Conservation (phyloP, 2,797 vertebrate species). For the Hippoglossus hippoglossus region DNA sequence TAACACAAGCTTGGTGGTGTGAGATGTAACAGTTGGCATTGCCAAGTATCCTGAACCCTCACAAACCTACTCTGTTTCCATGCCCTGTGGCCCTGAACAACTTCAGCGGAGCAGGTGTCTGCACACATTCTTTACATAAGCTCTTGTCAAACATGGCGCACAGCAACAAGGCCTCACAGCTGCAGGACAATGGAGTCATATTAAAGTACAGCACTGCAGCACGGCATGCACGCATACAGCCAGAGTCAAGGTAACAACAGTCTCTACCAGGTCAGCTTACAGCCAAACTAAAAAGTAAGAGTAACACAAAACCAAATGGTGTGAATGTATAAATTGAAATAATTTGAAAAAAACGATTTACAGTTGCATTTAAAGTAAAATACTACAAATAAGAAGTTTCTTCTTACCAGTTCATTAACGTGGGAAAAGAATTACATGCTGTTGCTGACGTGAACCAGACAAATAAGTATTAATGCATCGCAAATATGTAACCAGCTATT, state of each 20-base stretch:
- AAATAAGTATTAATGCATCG: slow-evolving; percentile 2
- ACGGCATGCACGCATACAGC: slow-evolving; percentile 24
- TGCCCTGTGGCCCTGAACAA: slow-evolving; percentile 50
- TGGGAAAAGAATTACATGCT: neutral
- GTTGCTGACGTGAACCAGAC: neutral
- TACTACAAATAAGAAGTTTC: neutral
- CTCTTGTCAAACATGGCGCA: slow-evolving; percentile 76
- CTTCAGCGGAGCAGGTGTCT: slow-evolving; percentile 71
- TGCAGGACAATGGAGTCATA: slow-evolving; percentile 70
- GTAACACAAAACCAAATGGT: slow-evolving; percentile 3
- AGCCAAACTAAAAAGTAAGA: neutral
- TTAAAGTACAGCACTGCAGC: slow-evolving; percentile 35
- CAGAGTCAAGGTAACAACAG: slow-evolving; percentile 45
- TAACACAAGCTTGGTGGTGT: slow-evolving; percentile 67
- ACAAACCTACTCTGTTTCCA: slow-evolving; percentile 50
- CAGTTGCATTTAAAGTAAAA: slow-evolving; percentile 9
- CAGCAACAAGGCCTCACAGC: slow-evolving; percentile 70
- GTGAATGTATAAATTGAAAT: slow-evolving; percentile 5
- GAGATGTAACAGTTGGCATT: slow-evolving; percentile 66
- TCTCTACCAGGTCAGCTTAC: slow-evolving; percentile 37
- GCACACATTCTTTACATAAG: slow-evolving; percentile 73
- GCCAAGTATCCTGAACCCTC: slow-evolving; percentile 45
- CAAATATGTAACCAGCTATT: neutral
- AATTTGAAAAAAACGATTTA: neutral
- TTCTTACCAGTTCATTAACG: neutral